Base-by-base conservation (phyloP, 2,888 invertebrate species). In the Nipponacmea schrenckii region DNA sequence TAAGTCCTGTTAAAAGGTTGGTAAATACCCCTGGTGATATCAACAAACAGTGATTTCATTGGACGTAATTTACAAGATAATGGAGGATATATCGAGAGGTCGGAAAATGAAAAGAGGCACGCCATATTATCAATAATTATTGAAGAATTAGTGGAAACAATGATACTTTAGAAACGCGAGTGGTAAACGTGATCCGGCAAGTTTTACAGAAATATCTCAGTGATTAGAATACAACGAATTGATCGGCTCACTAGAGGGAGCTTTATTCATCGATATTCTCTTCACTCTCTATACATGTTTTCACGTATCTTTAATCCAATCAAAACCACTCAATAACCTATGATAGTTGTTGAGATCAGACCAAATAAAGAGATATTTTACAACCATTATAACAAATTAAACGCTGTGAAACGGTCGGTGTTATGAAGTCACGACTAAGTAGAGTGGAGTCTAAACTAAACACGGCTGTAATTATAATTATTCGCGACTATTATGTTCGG, bases 81-180 rank as follows among this genome's bases (percentile, higher is more conserved):
- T 56, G 56, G 56, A 56, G 39, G 39, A 39, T 39, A 39, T 39
- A 39, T 39, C 10, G 39, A 39, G 39, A 39, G 39, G 39, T 39
- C 8, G 39, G 39, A 39, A 39, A 39, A 12, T 56, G 56, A 56
- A 56, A 56, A 56, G 39, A 56, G 56, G 15, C 56, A 56, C 24
- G 56, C n/a, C 56, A 56, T 20, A 56, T 56, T 56, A 56, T 56
- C 56, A 20, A 56, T 56, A 24, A 56, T 56, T 56, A 56, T 20
- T 24, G 24, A 56, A 14, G 56, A 56, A 56, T 56, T 56, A 56
- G 56, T 56, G 20, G 20, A 56, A 56, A 56, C 56, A 56, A 56
- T 56, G 56, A 24, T 56, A 24, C 56, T 56, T 24, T 24, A 24
- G 20, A 56, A 56, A 20, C 24, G 24, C 8, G 20, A 56, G 56